Percentiles rank a stretch among this genome's conserved stretches.
phyloP scores from a whole-genome alignment of 2,888 invertebrate genomes.

The Isotomurus palustris region DNA sequence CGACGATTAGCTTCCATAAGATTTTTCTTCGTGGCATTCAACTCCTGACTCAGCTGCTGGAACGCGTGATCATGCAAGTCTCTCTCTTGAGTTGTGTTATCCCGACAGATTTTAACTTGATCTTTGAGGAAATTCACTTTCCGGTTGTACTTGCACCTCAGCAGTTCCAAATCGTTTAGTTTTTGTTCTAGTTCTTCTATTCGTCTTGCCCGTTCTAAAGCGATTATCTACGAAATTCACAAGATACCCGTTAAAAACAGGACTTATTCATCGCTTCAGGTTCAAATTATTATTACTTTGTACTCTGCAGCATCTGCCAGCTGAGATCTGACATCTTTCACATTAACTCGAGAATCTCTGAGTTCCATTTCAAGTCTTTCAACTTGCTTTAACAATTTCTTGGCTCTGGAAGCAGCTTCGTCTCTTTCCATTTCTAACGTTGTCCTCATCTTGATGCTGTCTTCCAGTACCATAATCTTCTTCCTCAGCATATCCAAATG shows the following conservation, averaged over 20 bases:
- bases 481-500: slow-evolving; percentile 83
- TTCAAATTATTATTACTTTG: slow-evolving; percentile 58
- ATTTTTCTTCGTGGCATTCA: slow-evolving; percentile 67
- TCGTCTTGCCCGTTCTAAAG: slow-evolving; percentile 75
- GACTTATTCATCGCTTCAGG: not conserved
- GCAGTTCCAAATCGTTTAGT: slow-evolving; percentile 72
- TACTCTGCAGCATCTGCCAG: slow-evolving; percentile 79
- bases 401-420: slow-evolving; percentile 58
- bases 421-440: slow-evolving; percentile 42
- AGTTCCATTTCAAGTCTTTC: slow-evolving; percentile 76
- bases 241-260: not conserved
- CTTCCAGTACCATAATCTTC: slow-evolving; percentile 79
- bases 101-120: slow-evolving; percentile 52
- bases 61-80: slow-evolving; percentile 63
- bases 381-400: slow-evolving; percentile 75
- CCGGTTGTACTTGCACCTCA: slow-evolving; percentile 68
- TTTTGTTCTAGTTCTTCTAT: slow-evolving; percentile 77
- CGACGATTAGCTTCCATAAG: slow-evolving; percentile 69
- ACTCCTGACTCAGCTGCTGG: slow-evolving; percentile 68
- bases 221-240: slow-evolving; percentile 62
- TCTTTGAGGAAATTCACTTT: slow-evolving; percentile 69
- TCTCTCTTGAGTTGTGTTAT: slow-evolving; percentile 38
- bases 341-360: slow-evolving; percentile 72
- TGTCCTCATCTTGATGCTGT: slow-evolving; percentile 56
- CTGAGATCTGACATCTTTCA: slow-evolving; percentile 78